These are phyloP conservation scores for Ichneumon xanthorius DNA, from an alignment of 2,888 invertebrate genomes.

Conservation along the genomic window DNA sequence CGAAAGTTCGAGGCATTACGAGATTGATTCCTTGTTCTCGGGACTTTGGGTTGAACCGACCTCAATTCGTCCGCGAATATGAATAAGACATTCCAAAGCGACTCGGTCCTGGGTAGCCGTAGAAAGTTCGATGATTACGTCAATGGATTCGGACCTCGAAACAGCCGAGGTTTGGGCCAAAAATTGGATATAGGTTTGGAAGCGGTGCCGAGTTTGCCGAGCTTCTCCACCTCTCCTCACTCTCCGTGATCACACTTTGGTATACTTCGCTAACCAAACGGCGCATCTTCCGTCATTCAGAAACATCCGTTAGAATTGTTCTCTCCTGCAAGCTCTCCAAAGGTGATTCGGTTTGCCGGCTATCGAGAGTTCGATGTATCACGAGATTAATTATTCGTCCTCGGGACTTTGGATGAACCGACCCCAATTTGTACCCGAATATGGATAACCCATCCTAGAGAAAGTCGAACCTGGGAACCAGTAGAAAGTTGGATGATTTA, in stretches of 20 bases:
- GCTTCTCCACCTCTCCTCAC: not conserved
- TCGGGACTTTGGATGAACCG: not conserved
- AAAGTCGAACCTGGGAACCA: not conserved
- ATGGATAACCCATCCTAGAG: not conserved
- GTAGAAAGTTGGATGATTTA: not conserved
- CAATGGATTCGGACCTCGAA: not conserved
- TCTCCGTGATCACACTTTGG: slow-evolving; percentile 20
- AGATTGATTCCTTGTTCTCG: not conserved
- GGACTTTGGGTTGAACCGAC: not conserved
- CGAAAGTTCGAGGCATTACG: not conserved
- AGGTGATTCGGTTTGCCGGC: not conserved
- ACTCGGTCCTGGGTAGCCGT: not conserved
- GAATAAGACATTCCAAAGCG: not conserved
- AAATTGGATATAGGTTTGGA: slow-evolving; percentile 2
- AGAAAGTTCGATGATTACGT: not conserved
- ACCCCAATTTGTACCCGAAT: not conserved
- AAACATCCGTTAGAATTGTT: not conserved
- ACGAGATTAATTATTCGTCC: not conserved
- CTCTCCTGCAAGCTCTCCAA: not conserved
- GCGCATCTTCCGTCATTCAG: not conserved
- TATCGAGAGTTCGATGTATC: not conserved
- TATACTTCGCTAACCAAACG: not conserved
- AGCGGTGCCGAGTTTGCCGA: slow-evolving; percentile 29
- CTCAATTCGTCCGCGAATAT: not conserved
- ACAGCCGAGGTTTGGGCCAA: not conserved